Base-by-base conservation (phyloP, 2,888 invertebrate genomes). In the Agrochola lychnidis region DNA sequence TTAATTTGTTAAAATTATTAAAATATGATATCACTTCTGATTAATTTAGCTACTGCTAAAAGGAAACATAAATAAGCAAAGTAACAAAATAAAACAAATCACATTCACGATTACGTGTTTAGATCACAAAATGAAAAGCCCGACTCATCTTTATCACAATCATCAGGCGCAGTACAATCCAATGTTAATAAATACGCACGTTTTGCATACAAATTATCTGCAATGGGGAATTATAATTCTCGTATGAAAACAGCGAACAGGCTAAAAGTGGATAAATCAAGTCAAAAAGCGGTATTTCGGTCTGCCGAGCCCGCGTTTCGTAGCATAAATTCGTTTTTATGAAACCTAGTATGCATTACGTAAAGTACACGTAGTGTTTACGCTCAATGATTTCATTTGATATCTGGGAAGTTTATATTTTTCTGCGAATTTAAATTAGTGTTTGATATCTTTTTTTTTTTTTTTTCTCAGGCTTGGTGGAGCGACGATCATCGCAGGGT, bases 251-350 rank as follows among this genome's bases (percentile, higher is more conserved):
- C 69, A 77, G 73, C 75, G 56, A 66, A 72, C 77, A 57, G 59
- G 73, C 76, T 79, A 70, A 83, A 80, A 69, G 80, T 80, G 71
- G 73, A 85, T 90, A 91, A 91, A 91, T 90, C 91, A 88, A 83
- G 80, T 73, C 79, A 73, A 76, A 86, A 87, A 88, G 79, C 82
- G 86, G 88, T 79, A 88, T 84, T 87, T 87, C 90, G 90, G 91
- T 90, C 91, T 90, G 70, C 87, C 76, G 87, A 82, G 48, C 80
- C 48, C 84, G 82, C 68, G 70, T 78, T 78, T 70, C 78, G 79
- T 68, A 45, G 70, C 78, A 82, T 88, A 84, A 87, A 89, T 89
- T 78, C 70, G 81, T 88, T 88, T 89, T 88, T 89, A 89, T 88
- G 76, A 83, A 81, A 78, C 73, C 78, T 71, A 80, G 82, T 70